Conservation (phyloP, 37 sponge, comb jelly and placozoan species). For the Haliclona indistincta region DNA sequence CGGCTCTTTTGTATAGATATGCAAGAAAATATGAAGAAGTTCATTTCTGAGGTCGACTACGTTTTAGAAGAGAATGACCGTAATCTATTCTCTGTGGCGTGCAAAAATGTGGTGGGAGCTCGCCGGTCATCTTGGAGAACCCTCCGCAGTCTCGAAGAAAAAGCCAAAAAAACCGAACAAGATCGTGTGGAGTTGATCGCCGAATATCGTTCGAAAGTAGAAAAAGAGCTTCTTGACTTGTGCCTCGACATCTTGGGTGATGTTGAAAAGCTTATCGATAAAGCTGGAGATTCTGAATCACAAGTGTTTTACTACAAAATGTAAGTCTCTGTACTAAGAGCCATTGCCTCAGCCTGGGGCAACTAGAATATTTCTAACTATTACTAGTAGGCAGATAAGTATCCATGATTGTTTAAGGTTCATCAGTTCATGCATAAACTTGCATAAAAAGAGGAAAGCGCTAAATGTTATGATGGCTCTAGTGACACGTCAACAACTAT, state of each 20-base stretch:
- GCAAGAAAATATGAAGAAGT: constrained; percentile 47
- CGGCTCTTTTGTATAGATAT: too few relatives aligned
- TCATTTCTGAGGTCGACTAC: too few relatives aligned
- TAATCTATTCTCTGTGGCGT: constrained; percentile 87
- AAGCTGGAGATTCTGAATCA: constrained; percentile 36
- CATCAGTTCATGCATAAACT: too few relatives aligned
- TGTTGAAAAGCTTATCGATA: constrained; percentile 24
- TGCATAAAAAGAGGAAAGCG: too few relatives aligned
- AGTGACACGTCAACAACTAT: too few relatives aligned
- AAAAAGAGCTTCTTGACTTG: constrained; percentile 71
- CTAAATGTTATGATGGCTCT: too few relatives aligned
- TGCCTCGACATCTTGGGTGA: constrained; percentile 76
- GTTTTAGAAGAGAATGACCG: too few relatives aligned
- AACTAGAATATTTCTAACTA: too few relatives aligned
- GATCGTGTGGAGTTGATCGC: too few relatives aligned
- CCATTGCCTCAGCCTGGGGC: too few relatives aligned
- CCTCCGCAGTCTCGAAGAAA: constrained; percentile 72
- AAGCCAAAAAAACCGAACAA: constrained; percentile 39
- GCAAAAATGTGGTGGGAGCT: constrained; percentile 88
- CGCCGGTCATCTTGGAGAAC: constrained; percentile 80
- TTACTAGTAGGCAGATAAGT: too few relatives aligned
- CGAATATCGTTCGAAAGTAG: constrained; percentile 75
- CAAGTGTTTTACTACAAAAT: constrained; percentile 76
- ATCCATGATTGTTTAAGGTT: too few relatives aligned
- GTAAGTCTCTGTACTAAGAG: constrained; percentile 51